A percentile compares a stretch with the other conserved stretches of the same genome.
Conservation (phyloP, 2,888 invertebrate species). For the Himalopsyche anomala region DNA sequence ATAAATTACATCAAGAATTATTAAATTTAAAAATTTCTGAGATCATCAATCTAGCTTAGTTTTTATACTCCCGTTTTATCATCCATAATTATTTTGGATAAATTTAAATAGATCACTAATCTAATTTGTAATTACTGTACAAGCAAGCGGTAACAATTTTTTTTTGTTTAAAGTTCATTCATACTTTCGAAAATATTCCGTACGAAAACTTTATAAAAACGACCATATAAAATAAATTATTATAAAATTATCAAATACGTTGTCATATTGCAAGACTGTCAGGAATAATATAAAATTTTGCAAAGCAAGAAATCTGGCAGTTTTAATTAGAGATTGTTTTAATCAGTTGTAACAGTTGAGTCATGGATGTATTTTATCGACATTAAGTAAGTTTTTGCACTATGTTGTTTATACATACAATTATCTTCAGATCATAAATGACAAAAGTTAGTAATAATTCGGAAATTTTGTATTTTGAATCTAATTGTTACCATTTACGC, state of each 20-base stretch:
- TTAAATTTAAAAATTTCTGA: constrained; percentile 34
- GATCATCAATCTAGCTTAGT: constrained; percentile 43
- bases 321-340: too few species aligned
- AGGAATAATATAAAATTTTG: too few species aligned
- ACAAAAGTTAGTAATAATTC: too few species aligned
- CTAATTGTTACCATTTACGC: too few species aligned
- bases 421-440: too few species aligned
- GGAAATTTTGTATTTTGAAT: too few species aligned
- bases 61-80: neutral
- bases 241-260: neutral
- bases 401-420: too few species aligned
- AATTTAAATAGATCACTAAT: constrained; percentile 37
- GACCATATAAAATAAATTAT: neutral
- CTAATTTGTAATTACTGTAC: constrained; percentile 49
- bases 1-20: constrained; percentile 7
- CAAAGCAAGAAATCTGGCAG: too few species aligned
- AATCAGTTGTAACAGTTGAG: too few species aligned
- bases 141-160: constrained; percentile 49
- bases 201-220: constrained; percentile 6
- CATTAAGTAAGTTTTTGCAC: too few species aligned
- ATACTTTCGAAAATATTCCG: neutral
- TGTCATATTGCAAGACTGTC: neutral
- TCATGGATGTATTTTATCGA: too few species aligned
- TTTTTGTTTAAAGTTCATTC: constrained; percentile 6
- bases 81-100: constrained; percentile 26